Evolutionary conservation across 2,113 vertebrate genomes (phyloP), one percentile per base, ranked within the genome.

Genomic region (Proteles cristata): DNA sequence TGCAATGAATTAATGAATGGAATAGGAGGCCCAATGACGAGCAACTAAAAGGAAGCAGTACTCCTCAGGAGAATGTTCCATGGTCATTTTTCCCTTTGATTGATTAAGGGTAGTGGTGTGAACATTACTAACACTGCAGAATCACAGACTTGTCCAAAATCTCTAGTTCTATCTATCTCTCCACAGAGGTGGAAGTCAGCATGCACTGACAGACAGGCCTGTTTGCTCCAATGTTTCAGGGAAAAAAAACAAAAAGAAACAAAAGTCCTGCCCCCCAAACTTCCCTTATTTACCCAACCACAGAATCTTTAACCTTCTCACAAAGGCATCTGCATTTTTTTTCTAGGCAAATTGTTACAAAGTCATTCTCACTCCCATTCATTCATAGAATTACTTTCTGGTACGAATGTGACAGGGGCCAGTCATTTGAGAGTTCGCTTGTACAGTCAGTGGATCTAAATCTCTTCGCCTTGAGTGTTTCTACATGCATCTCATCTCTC

Each of bases 301-400:
- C 35, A 53, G 93, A 55, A 7, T 55, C 73, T 33, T 48, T 35
- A 69, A 63, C 48, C 39, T 88, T 86, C 90, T 89, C 55, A 91
- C 86, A 77, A 79, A 80, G 14, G 35, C 5, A 1, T 73, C 79
- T 66, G 7, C 16, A 33, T 61, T 83, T 96, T 83, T 83, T 58
- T 39, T 58, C 50, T n/a, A 91, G 80, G 35, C 31, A 50, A 39
- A 87, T 90, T 80, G 11, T 77, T 83, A 39, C 69, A 43, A 2
- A 50, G 25, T 35, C 26, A 25, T 91, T 83, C 48, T 93, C 66
- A 25, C 61, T 84, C 55, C 50, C 81, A 1, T 85, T 48, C 63
- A 92, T 74, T 48, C 26, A 50, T 25, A 68, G 79, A 90, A 69
- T 86, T 94, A 73, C 88, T 66, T 95, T 71, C 69, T 79, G 35